phyloP scores from a whole-genome alignment of 2,113 vertebrate genomes.

The Microtus montanus region DNA sequence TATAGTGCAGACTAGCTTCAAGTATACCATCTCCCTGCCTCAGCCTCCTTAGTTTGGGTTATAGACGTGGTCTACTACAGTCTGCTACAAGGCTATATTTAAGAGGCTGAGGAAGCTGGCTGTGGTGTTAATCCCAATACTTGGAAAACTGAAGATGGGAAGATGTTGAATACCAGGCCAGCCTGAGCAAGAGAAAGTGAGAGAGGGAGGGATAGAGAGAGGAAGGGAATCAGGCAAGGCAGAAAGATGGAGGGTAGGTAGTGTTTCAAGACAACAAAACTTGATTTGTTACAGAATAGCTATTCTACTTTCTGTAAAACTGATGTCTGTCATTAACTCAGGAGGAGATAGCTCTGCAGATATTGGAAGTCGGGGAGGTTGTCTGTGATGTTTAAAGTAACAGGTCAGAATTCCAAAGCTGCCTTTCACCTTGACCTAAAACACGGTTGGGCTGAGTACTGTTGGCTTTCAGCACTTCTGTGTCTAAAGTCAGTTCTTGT shows the following conservation, averaged over 20 bases:
- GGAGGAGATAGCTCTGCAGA: background rate
- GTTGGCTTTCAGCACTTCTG: background rate
- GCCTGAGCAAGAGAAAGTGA: background rate
- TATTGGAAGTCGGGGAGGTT: background rate
- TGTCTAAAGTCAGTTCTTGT: background rate
- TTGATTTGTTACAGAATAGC: slow-evolving; percentile 1
- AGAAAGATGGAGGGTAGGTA: no score
- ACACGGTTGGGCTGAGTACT: background rate
- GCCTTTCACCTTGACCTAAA: background rate
- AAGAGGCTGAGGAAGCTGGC: background rate
- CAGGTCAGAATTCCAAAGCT: background rate
- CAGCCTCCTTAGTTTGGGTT: background rate
- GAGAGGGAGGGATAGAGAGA: no score
- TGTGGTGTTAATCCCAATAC: background rate
- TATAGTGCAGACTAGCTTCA: background rate
- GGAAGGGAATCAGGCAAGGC: background rate
- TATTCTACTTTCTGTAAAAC: slow-evolving; percentile 39
- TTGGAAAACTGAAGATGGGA: background rate
- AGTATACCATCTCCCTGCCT: background rate
- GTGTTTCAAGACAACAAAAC: background rate
- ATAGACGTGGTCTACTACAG: background rate
- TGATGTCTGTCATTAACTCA: background rate
- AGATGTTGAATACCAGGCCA: background rate
- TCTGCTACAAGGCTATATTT: background rate
- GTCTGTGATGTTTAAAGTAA: background rate